These are phyloP conservation scores for Myathropa florea DNA, from an alignment of 2,888 invertebrate genomes.

Conservation along the genomic window DNA sequence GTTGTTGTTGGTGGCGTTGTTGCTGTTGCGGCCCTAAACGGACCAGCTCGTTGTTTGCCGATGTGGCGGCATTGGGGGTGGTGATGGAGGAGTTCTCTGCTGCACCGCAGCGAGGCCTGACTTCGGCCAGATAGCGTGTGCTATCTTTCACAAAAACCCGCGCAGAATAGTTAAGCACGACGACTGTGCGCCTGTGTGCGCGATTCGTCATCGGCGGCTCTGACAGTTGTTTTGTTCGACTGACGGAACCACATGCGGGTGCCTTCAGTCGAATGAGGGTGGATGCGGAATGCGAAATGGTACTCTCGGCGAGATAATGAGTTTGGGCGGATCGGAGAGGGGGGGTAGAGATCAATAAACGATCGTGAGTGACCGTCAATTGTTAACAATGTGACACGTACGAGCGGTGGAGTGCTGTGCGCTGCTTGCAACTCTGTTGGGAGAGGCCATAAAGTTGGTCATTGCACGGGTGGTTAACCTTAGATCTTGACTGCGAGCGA, in stretches of 20 bases:
- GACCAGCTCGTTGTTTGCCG: neutral
- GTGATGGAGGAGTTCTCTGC: neutral
- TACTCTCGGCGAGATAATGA: conserved; percentile 11
- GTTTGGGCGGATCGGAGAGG: neutral
- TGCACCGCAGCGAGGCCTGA: conserved; percentile 7
- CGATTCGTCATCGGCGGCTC: conserved; percentile 59
- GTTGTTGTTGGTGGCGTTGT: no score
- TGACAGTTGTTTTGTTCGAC: neutral
- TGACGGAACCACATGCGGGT: conserved; percentile 45
- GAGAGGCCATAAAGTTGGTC: neutral
- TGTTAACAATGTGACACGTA: conserved; percentile 24
- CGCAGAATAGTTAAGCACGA: conserved; percentile 54
- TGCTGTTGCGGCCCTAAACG: neutral
- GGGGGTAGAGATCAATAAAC: conserved; percentile 61
- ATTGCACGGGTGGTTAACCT: neutral
- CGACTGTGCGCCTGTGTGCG: conserved; percentile 3
- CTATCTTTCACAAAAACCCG: conserved; percentile 59
- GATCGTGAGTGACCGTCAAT: conserved; percentile 59
- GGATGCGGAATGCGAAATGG: conserved; percentile 23
- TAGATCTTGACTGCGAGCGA: neutral
- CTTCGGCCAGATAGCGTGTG: conserved; percentile 44
- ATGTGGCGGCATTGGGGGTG: neutral
- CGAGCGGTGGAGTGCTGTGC: neutral
- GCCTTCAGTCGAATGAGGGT: conserved; percentile 50
- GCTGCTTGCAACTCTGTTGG: neutral